Conservation (phyloP, 2,888 invertebrate species). For the Eupithecia pulchellata region DNA sequence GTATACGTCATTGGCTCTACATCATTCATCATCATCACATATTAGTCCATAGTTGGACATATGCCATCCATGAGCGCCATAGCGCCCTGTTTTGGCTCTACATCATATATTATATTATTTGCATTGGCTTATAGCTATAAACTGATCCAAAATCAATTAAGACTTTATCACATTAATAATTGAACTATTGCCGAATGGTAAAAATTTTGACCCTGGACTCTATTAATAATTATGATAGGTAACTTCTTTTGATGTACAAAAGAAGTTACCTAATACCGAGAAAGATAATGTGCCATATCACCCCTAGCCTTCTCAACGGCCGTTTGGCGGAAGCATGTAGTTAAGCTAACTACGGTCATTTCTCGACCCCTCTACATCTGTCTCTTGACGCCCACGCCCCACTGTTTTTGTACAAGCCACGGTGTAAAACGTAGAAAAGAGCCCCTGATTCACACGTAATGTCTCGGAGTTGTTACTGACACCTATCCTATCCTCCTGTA, state of each 20-base stretch:
- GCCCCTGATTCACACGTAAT: constrained; percentile 68
- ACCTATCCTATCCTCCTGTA: constrained; percentile 61
- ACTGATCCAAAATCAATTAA: not conserved
- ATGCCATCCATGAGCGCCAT: no score
- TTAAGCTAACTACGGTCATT: constrained; percentile 80
- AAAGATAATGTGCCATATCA: constrained; percentile 12
- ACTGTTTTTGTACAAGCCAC: constrained; percentile 65
- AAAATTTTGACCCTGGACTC: not conserved
- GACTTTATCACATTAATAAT: not conserved
- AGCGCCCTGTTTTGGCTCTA: no score
- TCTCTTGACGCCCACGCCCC: constrained; percentile 71
- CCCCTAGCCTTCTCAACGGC: constrained; percentile 54
- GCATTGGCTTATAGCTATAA: not conserved
- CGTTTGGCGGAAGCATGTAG: constrained; percentile 77
- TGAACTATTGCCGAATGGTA: not conserved
- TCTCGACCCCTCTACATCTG: constrained; percentile 70
- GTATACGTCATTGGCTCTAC: constrained; percentile 8
- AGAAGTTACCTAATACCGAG: not conserved
- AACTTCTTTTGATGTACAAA: not conserved
- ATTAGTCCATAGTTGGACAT: no score
- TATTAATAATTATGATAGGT: no score
- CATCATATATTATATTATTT: no score
- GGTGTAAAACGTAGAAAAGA: constrained; percentile 67
- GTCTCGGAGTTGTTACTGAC: constrained; percentile 57
- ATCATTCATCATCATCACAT: no score